Evolutionary conservation across 2,113 vertebrate genomes (phyloP), one percentile per base, ranked within the genome.

Genomic region (Melanerpes aurifrons): DNA sequence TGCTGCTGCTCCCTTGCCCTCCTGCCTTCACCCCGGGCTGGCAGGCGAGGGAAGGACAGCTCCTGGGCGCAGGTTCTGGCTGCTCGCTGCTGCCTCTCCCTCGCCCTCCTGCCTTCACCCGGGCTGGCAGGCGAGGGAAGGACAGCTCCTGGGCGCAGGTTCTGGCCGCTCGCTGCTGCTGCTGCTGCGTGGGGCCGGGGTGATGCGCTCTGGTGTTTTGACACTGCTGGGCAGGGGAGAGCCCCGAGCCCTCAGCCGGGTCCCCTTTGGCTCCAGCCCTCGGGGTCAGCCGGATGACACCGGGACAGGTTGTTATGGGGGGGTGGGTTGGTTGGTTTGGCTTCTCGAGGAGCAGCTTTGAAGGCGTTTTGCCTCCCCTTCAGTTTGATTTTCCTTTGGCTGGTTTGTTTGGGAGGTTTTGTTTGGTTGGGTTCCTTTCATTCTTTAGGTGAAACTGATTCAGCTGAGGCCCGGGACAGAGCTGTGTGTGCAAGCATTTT

Each of bases 401-500:
- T 81, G 6, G 80, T 85, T 93, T 82, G 91, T 92, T 92, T 90
- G 35, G 35, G 35, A 35, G 35, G 8, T 37, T 62, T 54, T 54
- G 22, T 92, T 91, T 62, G 37, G 37, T 37, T 37, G 37, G 37
- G 37, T 37, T 37, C 37, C 25, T 54, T 54, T 92, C 89, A 56
- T 54, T 54, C 12, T 54, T 28, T 56, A 26, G 54, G 47, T 79
- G 76, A 70, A 86, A 79, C 95, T 92, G 97, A 97, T 96, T 89
- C 94, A 97, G 96, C 9, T 29, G 77, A 77, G 61, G 92, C 93
- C 96, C 76, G 31, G 67, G 96, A 92, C 94, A 85, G 91, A 78
- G 32, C 62, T 19, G 69, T 12, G 71, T 84, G 69, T 84, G 94
- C 76, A 58, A 94, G 97, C 96, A 97, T 98, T 96, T 97, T 97